These are phyloP conservation scores for Ctenopoma multispine DNA, from an alignment of 2,797 vertebrate genomes.

Conservation along the genomic window DNA sequence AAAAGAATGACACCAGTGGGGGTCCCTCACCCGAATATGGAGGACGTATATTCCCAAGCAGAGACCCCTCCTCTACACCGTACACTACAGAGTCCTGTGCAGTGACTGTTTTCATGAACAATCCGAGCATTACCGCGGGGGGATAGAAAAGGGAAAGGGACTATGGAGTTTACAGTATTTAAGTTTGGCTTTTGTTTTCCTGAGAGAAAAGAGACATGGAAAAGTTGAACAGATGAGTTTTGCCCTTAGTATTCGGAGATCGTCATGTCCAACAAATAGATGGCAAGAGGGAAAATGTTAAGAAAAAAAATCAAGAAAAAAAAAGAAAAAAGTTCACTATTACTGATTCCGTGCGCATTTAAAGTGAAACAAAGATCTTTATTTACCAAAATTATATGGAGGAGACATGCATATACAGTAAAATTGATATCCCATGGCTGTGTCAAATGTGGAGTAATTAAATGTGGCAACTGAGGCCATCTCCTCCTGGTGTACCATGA, in stretches of 20 bases:
- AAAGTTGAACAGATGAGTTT: constrained; percentile 81
- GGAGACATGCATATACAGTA: constrained; percentile 71
- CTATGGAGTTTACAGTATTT: constrained; percentile 89
- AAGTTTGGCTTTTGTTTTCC: constrained; percentile 82
- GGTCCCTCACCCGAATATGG: constrained; percentile 96
- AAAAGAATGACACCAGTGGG: constrained; percentile 98
- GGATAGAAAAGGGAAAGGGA: constrained; percentile 72
- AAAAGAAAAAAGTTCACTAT: constrained; percentile 61
- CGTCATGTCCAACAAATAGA: constrained; percentile 72
- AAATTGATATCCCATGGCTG: constrained; percentile 74
- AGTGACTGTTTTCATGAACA: constrained; percentile 91
- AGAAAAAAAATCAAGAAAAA: constrained; percentile 51
- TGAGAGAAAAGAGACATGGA: constrained; percentile 78
- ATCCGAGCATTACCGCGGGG: constrained; percentile 72
- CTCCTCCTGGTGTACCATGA: constrained; percentile 75
- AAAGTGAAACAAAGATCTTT: constrained; percentile 84
- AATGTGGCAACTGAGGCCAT: constrained; percentile 75
- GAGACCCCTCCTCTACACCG: constrained; percentile 94
- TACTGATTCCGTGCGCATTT: constrained; percentile 80
- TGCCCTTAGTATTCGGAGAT: constrained; percentile 79
- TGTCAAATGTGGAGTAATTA: constrained; percentile 71
- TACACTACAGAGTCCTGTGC: constrained; percentile 94
- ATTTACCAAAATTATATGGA: constrained; percentile 85
- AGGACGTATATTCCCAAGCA: constrained; percentile 97
- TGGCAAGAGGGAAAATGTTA: constrained; percentile 63